Percentiles rank a stretch among this genome's conserved stretches.
phyloP scores from a whole-genome alignment of 2,888 invertebrate genomes.

The Sylvicola fuscatus region DNA sequence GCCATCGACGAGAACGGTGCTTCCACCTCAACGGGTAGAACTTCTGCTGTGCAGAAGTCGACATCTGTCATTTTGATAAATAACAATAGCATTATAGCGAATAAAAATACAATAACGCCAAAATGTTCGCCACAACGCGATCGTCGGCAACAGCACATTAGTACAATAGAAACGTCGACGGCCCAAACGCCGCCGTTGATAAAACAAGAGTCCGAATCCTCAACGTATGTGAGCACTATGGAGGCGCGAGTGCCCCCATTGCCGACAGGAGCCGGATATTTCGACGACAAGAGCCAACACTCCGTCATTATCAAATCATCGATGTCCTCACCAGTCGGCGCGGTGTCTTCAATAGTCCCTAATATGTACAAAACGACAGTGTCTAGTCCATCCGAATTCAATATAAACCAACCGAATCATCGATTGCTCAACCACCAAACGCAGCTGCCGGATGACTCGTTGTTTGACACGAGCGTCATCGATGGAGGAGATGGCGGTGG shows the following conservation, averaged over 20 bases:
- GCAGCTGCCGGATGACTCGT: slow-evolving; percentile 1
- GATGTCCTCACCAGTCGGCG: too few species aligned
- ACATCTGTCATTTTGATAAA: too few species aligned
- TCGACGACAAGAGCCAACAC: slow-evolving; percentile 5
- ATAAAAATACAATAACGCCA: too few species aligned
- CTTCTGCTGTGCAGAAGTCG: too few species aligned
- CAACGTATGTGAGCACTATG: slow-evolving; percentile 7
- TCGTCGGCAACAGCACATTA: slow-evolving; percentile 1
- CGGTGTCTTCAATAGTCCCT: background rate
- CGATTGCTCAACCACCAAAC: background rate
- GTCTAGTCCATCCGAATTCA: slow-evolving; percentile 4
- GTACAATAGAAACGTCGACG: background rate
- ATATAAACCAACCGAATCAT: slow-evolving; percentile 2
- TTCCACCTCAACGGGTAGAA: too few species aligned
- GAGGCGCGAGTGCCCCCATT: slow-evolving; percentile 11
- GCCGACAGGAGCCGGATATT: slow-evolving; percentile 11
- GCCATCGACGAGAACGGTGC: too few species aligned
- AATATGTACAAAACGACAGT: background rate
- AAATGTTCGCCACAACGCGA: background rate
- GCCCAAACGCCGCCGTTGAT: slow-evolving; percentile 2
- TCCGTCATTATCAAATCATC: background rate
- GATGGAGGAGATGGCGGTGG: background rate
- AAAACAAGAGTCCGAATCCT: background rate
- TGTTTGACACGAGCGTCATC: background rate
- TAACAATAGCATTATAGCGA: too few species aligned